phyloP scores from a whole-genome alignment of 2,797 vertebrate genomes.

The Avahi laniger region DNA sequence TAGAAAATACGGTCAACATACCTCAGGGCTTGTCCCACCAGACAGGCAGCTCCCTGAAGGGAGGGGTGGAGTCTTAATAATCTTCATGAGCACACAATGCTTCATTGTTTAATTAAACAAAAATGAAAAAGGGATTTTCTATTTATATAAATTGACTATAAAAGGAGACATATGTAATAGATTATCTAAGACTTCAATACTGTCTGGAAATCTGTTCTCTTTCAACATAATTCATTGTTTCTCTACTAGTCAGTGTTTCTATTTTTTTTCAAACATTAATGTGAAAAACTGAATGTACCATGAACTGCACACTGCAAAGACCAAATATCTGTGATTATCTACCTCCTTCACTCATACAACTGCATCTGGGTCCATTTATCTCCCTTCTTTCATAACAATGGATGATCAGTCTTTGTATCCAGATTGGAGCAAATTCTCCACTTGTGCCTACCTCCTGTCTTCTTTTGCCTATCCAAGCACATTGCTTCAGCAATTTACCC shows the following conservation, averaged over 20 bases:
- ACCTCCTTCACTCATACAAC: neutral
- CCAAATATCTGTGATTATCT: neutral
- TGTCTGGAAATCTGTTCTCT: constrained; percentile 64
- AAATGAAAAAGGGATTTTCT: constrained; percentile 47
- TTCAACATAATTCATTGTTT: constrained; percentile 56
- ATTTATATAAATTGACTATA: constrained; percentile 36
- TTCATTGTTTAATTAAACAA: constrained; percentile 46
- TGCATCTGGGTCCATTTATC: neutral
- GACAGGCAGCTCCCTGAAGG: constrained; percentile 36
- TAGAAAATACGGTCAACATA: constrained; percentile 12
- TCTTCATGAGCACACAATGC: neutral
- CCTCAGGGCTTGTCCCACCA: neutral
- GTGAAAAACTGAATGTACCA: neutral
- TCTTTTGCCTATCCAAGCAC: neutral
- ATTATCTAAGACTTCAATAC: constrained; percentile 60
- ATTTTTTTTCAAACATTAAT: neutral
- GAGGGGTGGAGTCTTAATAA: neutral
- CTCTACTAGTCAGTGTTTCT: neutral
- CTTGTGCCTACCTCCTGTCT: no score
- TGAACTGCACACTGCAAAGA: neutral
- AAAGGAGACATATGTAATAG: constrained; percentile 48
- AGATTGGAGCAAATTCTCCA: neutral
- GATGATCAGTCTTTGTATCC: neutral
- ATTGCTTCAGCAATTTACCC: neutral
- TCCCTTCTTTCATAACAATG: neutral